phyloP scores from a whole-genome alignment of 2,797 vertebrate genomes.

The Coranthus polyacanthus region DNA sequence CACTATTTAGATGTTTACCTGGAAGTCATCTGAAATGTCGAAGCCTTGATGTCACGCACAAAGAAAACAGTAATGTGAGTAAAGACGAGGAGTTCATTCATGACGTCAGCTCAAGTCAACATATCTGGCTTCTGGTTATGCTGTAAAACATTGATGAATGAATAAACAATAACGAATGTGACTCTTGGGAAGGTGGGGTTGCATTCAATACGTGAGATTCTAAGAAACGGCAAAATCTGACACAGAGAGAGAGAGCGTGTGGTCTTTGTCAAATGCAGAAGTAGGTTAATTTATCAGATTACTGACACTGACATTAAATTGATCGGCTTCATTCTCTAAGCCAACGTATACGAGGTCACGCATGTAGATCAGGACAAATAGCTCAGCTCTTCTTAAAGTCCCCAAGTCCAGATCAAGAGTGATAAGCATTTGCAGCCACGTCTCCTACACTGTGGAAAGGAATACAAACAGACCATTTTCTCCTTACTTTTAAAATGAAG shows the following conservation, averaged over 20 bases:
- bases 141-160: not conserved
- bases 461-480: not conserved
- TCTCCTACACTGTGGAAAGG: not conserved
- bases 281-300: not conserved
- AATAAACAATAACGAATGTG: not conserved
- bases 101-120: no score
- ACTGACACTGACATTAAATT: conserved; percentile 1
- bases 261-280: not conserved
- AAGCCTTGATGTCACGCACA: no score
- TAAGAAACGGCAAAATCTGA: not conserved
- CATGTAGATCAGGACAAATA: conserved; percentile 1
- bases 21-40: no score
- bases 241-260: not conserved
- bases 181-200: not conserved
- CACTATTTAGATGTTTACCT: not conserved
- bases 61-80: no score
- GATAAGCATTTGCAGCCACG: not conserved
- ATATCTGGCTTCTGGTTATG: not conserved
- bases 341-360: not conserved
- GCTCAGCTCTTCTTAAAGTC: not conserved
- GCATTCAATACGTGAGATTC: not conserved
- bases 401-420: conserved; percentile 11
- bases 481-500: no score
- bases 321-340: conserved; percentile 6
- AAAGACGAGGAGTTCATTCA: no score